Evolutionary conservation across 1,140 invertebrate genomes (phyloP), one percentile per base, ranked within the genome.

Genomic region (Brachionus koreanus): DNA sequence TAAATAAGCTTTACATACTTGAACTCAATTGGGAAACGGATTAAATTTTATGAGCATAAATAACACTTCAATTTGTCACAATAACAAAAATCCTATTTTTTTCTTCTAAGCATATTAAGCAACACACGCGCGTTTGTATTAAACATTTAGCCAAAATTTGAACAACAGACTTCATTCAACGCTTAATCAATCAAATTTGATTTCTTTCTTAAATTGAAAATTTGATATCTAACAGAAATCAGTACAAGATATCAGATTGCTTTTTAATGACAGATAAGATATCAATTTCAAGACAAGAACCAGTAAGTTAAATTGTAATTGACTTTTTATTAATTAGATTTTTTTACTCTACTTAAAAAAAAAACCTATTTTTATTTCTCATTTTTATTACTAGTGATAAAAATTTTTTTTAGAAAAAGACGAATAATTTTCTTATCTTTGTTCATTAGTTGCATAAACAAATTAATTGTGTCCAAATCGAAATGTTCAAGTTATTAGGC

Each of bases 241-340:
- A 57, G 49, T 1, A 9, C n/a, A 1, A 57, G 19, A 57, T 57
- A 19, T 57, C 6, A 57, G 5, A 57, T 57, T 19, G n/a, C n/a
- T 23, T 57, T 57, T 57, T 57, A 57, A 57, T 57, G 49, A 57
- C 49, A 57, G 49, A 57, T 57, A 57, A 57, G 49, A 57, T 57
- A 57, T 57, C 7, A 6, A 23, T 57, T 57, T 57, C 49, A 57
- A 57, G 16, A 57, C 49, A 57, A 25, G 49, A 57, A 16, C 43
- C 43, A 49, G 43, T 49, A 49, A 46, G 42, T 46, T 12, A 46
- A 49, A 57, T 19, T 5, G 9, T 57, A 52, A 52, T 52, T 52
- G 19, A 19, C 49, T 52, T 52, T 23, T n/a, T 52, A 52, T 19
- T 52, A 19, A 52, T 52, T 52, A 19, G 49, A 7, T 19, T 52